phyloP scores from a whole-genome alignment of 2,113 vertebrate genomes.

The Etheostoma spectabile region DNA sequence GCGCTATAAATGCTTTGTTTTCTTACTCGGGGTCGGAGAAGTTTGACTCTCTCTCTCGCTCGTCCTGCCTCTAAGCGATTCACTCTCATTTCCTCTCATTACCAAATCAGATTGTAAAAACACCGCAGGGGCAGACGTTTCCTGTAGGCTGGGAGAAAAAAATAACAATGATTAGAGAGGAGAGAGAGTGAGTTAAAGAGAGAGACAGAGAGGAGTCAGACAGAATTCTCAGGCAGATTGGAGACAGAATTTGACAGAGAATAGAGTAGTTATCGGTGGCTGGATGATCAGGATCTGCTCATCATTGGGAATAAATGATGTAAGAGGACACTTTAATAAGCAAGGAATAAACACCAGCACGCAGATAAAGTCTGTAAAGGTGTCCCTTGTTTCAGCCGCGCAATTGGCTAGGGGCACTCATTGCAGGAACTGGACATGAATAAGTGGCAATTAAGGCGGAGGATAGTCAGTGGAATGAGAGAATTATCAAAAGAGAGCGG shows the following conservation, averaged over 20 bases:
- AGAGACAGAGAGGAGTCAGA: constrained; percentile 5
- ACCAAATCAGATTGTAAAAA: constrained; percentile 52
- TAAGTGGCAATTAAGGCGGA: constrained; percentile 15
- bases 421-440: constrained; percentile 21
- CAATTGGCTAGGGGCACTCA: background rate
- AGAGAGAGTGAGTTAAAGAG: background rate
- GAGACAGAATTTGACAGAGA: constrained; percentile 13
- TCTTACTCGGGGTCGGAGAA: constrained; percentile 19
- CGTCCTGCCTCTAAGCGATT: constrained; percentile 47
- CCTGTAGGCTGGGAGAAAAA: background rate
- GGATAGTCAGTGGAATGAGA: background rate
- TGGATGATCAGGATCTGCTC: background rate
- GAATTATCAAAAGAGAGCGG: background rate
- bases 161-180: background rate
- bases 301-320: background rate
- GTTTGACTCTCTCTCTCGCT: constrained; percentile 50
- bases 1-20: constrained; percentile 37
- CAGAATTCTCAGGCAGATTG: background rate
- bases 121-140: constrained; percentile 29
- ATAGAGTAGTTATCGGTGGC: background rate
- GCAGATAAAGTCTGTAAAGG: background rate
- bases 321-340: background rate
- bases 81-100: constrained; percentile 64
- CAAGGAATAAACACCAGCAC: constrained; percentile 20
- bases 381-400: background rate